Percentiles rank a stretch among this genome's conserved stretches.
Conservation (phyloP, 2,888 invertebrate genomes). For the Dromius quadrimaculatus region DNA sequence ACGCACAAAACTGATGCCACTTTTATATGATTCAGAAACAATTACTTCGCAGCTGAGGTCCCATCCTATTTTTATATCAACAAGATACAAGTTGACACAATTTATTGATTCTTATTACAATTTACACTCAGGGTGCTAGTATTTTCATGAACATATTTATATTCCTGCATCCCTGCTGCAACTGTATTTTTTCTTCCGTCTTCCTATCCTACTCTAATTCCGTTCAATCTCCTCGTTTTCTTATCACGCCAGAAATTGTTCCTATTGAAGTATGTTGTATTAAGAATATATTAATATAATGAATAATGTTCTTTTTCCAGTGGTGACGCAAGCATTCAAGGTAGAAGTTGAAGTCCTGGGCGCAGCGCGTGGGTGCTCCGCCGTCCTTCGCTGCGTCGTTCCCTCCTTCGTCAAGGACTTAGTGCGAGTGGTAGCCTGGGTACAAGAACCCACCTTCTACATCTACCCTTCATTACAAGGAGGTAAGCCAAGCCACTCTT, state of each 20-base stretch:
- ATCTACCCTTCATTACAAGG: conserved; percentile 82
- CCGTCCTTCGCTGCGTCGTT: conserved; percentile 78
- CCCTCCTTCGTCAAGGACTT: conserved; percentile 81
- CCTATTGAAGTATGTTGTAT: conserved; percentile 52
- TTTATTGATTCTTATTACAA: too few species aligned
- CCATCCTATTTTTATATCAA: too few species aligned
- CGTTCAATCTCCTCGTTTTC: too few species aligned
- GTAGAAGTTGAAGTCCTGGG: conserved; percentile 79
- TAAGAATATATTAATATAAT: too few species aligned
- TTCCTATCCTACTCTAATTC: too few species aligned
- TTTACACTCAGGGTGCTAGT: too few species aligned
- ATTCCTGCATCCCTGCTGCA: too few species aligned
- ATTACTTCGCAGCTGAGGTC: conserved; percentile 8
- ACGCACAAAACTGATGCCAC: conserved; percentile 1
- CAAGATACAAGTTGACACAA: too few species aligned
- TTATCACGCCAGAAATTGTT: conserved; percentile 14
- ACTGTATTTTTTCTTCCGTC: too few species aligned
- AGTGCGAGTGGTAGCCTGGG: conserved; percentile 81
- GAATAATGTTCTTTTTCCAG: too few species aligned
- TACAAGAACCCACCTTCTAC: conserved; percentile 80
- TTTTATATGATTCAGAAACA: conserved; percentile 17
- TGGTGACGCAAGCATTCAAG: conserved; percentile 80
- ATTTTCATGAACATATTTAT: too few species aligned
- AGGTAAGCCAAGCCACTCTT: conserved; percentile 69
- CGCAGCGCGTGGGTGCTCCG: conserved; percentile 79